A percentile compares a stretch with the other conserved stretches of the same genome.
Evolutionary conservation across 1,140 invertebrate genomes (phyloP).

Genomic region (Trichogramma pretiosum): DNA sequence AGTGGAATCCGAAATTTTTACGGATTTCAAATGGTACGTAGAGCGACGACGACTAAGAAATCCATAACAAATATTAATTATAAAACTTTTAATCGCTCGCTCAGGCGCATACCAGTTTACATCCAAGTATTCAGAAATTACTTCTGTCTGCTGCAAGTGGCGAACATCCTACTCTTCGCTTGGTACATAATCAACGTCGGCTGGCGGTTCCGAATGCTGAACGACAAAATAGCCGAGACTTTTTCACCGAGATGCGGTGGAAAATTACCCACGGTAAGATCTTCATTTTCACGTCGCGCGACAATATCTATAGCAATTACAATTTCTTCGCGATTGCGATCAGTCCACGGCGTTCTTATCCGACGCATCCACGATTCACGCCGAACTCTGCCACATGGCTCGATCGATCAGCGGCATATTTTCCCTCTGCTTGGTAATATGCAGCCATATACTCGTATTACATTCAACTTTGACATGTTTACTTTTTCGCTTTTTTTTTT

Average conservation of each 20-base stretch:
- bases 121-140: background rate
- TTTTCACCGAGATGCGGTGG: too few relatives aligned
- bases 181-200: background rate
- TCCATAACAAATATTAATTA: background rate
- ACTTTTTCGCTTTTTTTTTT: constrained; percentile 10
- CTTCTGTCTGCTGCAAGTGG: background rate
- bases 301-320: too few relatives aligned
- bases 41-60: background rate
- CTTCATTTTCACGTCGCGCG: too few relatives aligned
- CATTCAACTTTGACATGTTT: background rate
- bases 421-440: background rate
- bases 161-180: background rate
- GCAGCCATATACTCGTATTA: background rate
- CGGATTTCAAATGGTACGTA: background rate
- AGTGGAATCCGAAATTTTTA: background rate
- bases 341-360: too few relatives aligned
- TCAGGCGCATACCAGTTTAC: background rate
- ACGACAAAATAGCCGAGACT: background rate
- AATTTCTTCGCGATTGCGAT: too few relatives aligned
- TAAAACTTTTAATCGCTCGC: background rate
- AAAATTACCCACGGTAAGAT: too few relatives aligned
- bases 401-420: background rate
- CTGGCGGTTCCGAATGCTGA: background rate
- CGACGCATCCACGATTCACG: background rate
- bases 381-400: background rate